Evolutionary conservation across 2,888 invertebrate genomes (phyloP).

Genomic region (Achlya flavicornis): DNA sequence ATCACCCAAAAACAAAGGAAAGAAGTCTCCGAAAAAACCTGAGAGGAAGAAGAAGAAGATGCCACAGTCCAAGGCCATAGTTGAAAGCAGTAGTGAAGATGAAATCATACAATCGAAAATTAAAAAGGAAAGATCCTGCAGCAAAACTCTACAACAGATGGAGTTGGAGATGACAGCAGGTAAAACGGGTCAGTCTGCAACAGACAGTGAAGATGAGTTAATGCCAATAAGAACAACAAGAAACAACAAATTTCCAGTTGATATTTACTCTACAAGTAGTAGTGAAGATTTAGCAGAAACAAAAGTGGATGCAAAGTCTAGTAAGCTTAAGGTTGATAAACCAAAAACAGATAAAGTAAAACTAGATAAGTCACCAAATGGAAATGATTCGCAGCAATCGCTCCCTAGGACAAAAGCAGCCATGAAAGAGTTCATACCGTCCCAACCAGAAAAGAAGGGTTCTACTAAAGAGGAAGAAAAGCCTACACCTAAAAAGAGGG

Average conservation of each 20-base stretch:
- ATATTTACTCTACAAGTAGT: slow-evolving; percentile 94
- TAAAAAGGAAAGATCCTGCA: slow-evolving; percentile 71
- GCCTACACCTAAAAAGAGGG: slow-evolving; percentile 71
- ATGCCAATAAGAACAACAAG: slow-evolving; percentile 85
- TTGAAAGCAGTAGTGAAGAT: slow-evolving; percentile 86
- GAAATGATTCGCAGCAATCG: slow-evolving; percentile 87
- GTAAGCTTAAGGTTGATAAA: slow-evolving; percentile 68
- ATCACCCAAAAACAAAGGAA: slow-evolving; percentile 72
- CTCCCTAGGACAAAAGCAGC: slow-evolving; percentile 92
- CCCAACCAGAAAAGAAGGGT: slow-evolving; percentile 67
- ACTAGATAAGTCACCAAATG: slow-evolving; percentile 84
- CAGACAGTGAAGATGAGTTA: slow-evolving; percentile 93
- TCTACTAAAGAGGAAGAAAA: slow-evolving; percentile 54
- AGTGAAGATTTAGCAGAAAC: slow-evolving; percentile 81
- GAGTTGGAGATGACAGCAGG: slow-evolving; percentile 88
- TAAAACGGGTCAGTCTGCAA: slow-evolving; percentile 82
- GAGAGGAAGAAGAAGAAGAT: slow-evolving; percentile 81
- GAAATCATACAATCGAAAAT: slow-evolving; percentile 72
- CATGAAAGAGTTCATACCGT: slow-evolving; percentile 90
- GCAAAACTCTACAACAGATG: slow-evolving; percentile 87
- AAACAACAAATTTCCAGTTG: slow-evolving; percentile 85
- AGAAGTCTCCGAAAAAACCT: slow-evolving; percentile 70
- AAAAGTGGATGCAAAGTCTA: slow-evolving; percentile 73
- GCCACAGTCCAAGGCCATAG: slow-evolving; percentile 74
- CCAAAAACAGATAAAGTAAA: slow-evolving; percentile 83